phyloP scores from a whole-genome alignment of 2,888 invertebrate species.

The Thymelicus sylvestris region DNA sequence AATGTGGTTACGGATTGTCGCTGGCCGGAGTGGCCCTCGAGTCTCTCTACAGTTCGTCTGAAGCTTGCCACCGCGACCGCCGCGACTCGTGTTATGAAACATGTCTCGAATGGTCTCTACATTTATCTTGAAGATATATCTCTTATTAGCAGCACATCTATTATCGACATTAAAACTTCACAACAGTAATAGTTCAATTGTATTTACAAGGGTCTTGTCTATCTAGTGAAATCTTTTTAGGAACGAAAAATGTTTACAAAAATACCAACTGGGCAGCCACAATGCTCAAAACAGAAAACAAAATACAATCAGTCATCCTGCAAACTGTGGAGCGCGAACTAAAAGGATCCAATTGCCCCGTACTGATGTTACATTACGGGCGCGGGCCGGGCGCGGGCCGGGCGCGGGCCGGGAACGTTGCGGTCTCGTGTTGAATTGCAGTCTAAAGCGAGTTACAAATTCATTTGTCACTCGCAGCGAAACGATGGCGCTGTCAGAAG shows the following conservation, averaged over 20 bases:
- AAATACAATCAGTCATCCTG: background rate
- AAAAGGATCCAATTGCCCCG: background rate
- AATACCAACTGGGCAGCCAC: background rate
- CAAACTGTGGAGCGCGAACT: background rate
- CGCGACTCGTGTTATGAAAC: no score
- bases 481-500: constrained; percentile 2
- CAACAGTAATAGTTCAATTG: no score
- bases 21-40: no score
- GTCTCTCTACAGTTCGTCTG: no score
- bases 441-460: constrained; percentile 22
- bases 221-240: background rate
- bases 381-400: background rate
- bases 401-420: background rate
- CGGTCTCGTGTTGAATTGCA: constrained; percentile 14
- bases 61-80: no score
- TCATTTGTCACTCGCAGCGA: constrained; percentile 12
- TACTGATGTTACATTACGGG: background rate
- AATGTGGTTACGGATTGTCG: background rate
- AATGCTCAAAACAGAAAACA: background rate
- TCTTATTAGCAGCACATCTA: no score
- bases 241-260: background rate
- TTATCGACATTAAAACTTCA: no score
- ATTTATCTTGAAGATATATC: no score
- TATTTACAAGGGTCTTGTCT: no score
- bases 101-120: no score